Conservation (phyloP, 2,888 invertebrate genomes). For the Temnothorax ravouxi region DNA sequence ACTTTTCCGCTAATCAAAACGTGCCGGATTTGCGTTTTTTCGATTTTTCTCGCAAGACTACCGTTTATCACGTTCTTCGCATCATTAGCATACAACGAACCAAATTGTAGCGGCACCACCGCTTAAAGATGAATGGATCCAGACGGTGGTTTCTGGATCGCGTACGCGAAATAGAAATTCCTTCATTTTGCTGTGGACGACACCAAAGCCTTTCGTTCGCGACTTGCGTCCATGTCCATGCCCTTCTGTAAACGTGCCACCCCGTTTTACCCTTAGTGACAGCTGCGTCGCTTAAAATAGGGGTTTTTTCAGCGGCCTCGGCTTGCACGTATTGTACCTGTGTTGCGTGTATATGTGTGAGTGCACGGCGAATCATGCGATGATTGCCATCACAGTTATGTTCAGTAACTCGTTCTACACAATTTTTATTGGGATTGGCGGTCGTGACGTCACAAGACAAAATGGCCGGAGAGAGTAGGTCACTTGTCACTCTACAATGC, state of each 20-base stretch:
- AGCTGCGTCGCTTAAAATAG: conserved; percentile 76
- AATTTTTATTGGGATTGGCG: too few species aligned
- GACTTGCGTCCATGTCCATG: conserved; percentile 41
- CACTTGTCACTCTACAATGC: too few species aligned
- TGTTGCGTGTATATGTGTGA: conserved; percentile 43
- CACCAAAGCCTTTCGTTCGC: conserved; percentile 64
- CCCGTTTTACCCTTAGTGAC: conserved; percentile 61
- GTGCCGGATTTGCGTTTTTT: neutral
- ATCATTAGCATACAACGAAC: neutral
- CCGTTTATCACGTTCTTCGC: neutral
- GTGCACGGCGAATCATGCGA: conserved; percentile 62
- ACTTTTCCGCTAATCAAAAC: neutral
- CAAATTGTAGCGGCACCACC: conserved; percentile 8
- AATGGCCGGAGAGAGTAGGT: too few species aligned
- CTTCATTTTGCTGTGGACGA: conserved; percentile 59
- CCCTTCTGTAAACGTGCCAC: conserved; percentile 67
- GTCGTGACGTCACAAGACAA: too few species aligned
- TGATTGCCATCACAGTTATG: conserved; percentile 24
- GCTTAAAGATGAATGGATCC: conserved; percentile 29
- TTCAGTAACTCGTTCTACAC: neutral
- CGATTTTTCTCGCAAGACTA: neutral
- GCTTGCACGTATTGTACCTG: neutral
- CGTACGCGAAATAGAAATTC: conserved; percentile 53
- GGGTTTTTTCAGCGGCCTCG: conserved; percentile 58
- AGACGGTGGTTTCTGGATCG: conserved; percentile 23